phyloP scores from a whole-genome alignment of 2,888 invertebrate species.

The Leptinotarsa tumamoca region DNA sequence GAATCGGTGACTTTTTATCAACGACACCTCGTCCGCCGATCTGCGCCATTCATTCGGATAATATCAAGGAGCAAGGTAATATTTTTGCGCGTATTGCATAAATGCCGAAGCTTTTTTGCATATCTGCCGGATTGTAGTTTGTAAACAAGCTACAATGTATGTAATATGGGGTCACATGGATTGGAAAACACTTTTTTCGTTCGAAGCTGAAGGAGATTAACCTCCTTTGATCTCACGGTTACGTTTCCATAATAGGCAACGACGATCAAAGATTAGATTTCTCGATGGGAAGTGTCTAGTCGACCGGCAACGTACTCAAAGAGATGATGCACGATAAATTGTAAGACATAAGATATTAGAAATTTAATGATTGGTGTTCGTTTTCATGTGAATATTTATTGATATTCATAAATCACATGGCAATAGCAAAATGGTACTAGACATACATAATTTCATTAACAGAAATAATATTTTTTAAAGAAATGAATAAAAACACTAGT shows the following conservation, averaged over 20 bases:
- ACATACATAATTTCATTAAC: too few species aligned
- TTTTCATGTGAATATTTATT: too few species aligned
- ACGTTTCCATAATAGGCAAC: conserved; percentile 19
- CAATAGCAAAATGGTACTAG: too few species aligned
- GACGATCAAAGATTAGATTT: conserved; percentile 15
- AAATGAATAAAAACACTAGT: too few species aligned
- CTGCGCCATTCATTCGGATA: conserved; percentile 45
- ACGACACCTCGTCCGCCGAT: conserved; percentile 3
- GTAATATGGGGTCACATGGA: conserved; percentile 15
- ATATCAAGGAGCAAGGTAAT: conserved; percentile 47
- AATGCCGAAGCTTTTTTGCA: conserved; percentile 36
- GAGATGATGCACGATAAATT: not conserved
- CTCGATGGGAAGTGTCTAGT: conserved; percentile 12
- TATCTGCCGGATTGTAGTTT: conserved; percentile 33
- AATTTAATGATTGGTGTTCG: too few species aligned
- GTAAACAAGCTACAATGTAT: conserved; percentile 34
- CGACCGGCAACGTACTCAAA: conserved; percentile 4
- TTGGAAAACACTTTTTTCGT: conserved; percentile 20
- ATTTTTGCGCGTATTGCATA: conserved; percentile 43
- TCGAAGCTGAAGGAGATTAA: conserved; percentile 15
- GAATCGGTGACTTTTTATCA: conserved; percentile 22
- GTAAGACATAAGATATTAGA: too few species aligned
- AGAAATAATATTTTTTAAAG: too few species aligned
- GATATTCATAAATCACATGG: too few species aligned
- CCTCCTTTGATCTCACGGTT: conserved; percentile 18